A percentile compares a stretch with the other conserved stretches of the same genome.
Evolutionary conservation across 2,888 invertebrate species (phyloP).

Genomic region (Sesia bembeciformis): DNA sequence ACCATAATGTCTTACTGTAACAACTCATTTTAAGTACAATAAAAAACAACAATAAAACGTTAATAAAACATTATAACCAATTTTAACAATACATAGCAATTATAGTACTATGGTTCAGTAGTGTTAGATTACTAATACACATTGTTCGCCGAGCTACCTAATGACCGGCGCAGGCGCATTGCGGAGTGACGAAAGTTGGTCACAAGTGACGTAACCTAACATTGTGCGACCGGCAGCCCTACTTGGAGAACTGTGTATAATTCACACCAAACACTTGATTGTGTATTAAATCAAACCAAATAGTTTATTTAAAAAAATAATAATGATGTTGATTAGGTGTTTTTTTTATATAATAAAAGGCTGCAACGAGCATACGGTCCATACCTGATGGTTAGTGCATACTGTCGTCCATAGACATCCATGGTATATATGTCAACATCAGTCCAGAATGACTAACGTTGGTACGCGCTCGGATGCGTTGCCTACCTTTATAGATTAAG

Average conservation of each 20-base stretch:
- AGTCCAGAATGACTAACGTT: too few species aligned
- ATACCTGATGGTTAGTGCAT: too few species aligned
- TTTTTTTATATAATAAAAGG: too few species aligned
- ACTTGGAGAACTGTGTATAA: not conserved
- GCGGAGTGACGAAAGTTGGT: constrained; percentile 1
- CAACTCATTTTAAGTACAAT: not conserved
- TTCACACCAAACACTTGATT: not conserved
- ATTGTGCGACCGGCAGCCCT: not conserved
- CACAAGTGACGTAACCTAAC: not conserved
- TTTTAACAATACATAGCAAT: not conserved
- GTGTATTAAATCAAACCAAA: too few species aligned
- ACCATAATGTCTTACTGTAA: too few species aligned
- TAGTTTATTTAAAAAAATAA: too few species aligned
- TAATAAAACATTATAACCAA: not conserved
- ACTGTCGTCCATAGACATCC: too few species aligned
- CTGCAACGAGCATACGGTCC: too few species aligned
- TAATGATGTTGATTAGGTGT: too few species aligned
- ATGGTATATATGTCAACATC: too few species aligned
- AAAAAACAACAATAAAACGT: not conserved
- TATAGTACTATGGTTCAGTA: not conserved
- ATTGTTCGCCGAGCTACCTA: not conserved
- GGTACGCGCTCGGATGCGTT: too few species aligned
- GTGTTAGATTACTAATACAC: not conserved
- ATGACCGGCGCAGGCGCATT: constrained; percentile 1
- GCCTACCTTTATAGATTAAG: too few species aligned